Evolutionary conservation across 2,797 vertebrate genomes (phyloP).

Genomic region (Cichlasoma orientale): DNA sequence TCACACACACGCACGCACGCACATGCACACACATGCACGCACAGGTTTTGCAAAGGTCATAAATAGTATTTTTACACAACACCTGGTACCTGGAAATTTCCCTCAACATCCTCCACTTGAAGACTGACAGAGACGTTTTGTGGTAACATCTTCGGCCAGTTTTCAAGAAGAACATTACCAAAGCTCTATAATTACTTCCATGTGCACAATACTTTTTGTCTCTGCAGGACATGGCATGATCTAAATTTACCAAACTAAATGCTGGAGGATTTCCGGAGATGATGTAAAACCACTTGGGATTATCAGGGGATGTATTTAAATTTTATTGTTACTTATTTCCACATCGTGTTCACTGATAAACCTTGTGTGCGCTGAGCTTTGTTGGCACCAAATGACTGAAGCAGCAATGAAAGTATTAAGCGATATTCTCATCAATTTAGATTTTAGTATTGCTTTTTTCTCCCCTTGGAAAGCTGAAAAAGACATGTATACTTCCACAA

Average conservation of each 20-base stretch:
- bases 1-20: background rate
- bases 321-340: constrained; percentile 16
- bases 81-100: constrained; percentile 30
- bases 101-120: background rate
- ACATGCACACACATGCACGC: background rate
- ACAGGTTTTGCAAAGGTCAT: constrained; percentile 19
- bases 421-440: constrained; percentile 13
- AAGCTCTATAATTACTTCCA: constrained; percentile 56
- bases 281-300: constrained; percentile 42
- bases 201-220: constrained; percentile 35
- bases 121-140: constrained; percentile 2
- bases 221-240: constrained; percentile 41
- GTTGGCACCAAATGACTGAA: background rate
- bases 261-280: constrained; percentile 23
- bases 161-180: constrained; percentile 42
- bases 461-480: background rate
- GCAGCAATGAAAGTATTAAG: constrained; percentile 15
- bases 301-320: constrained; percentile 15
- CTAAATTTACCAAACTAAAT: constrained; percentile 33
- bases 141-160: constrained; percentile 15
- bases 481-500: background rate
- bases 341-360: constrained; percentile 15
- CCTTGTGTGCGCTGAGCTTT: background rate
- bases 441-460: constrained; percentile 6
- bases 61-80: constrained; percentile 43